A percentile compares a stretch with the other conserved stretches of the same genome.
phyloP scores from a whole-genome alignment of 2,797 vertebrate genomes.

The Cyprinella venusta region DNA sequence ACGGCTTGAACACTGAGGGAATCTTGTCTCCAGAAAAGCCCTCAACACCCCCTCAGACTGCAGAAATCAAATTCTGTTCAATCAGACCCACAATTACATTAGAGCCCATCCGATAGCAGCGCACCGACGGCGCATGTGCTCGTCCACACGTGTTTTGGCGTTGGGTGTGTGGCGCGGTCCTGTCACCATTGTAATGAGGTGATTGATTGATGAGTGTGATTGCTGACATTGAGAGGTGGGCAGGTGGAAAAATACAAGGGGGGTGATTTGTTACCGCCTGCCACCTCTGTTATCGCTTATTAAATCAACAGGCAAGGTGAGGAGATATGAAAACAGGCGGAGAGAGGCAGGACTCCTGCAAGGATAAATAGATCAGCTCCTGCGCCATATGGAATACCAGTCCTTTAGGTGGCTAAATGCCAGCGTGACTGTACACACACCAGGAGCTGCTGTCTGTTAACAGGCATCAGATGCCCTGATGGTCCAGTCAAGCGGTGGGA shows the following conservation, averaged over 20 bases:
- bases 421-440: slow-evolving; percentile 22
- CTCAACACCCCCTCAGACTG: slow-evolving; percentile 15
- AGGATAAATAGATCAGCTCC: slow-evolving; percentile 38
- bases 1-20: slow-evolving; percentile 23
- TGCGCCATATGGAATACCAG: slow-evolving; percentile 27
- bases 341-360: slow-evolving; percentile 21
- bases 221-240: slow-evolving; percentile 78
- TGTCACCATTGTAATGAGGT: slow-evolving; percentile 69
- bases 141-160: not conserved
- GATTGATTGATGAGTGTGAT: slow-evolving; percentile 77
- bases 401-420: slow-evolving; percentile 42
- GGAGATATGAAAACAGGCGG: slow-evolving; percentile 26
- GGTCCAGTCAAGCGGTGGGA: not conserved
- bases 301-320: slow-evolving; percentile 62
- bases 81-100: slow-evolving; percentile 45
- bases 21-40: slow-evolving; percentile 17
- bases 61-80: slow-evolving; percentile 46
- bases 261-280: slow-evolving; percentile 67
- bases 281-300: slow-evolving; percentile 68
- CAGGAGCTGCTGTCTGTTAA: slow-evolving; percentile 21
- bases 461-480: not conserved
- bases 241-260: slow-evolving; percentile 61
- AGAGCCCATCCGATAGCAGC: slow-evolving; percentile 8
- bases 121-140: not conserved
- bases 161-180: slow-evolving; percentile 24